phyloP scores from a whole-genome alignment of 2,888 invertebrate species.

The Hirtodrosophila alboralis region DNA sequence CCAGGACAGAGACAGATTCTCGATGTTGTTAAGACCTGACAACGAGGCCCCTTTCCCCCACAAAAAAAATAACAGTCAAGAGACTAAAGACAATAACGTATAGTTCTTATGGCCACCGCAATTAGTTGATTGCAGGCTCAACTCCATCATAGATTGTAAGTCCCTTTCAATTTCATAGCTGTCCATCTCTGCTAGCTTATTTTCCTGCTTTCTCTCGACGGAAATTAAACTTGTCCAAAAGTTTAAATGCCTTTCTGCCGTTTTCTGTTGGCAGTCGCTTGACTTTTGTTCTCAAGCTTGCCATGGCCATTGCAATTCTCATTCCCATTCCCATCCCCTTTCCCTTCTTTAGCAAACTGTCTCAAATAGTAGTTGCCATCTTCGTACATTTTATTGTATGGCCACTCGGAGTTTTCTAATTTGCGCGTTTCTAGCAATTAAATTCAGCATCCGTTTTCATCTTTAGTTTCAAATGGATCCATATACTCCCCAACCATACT shows the following conservation, averaged over 20 bases:
- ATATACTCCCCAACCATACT: background rate
- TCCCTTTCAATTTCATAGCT: slow-evolving; percentile 74
- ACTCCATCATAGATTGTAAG: slow-evolving; percentile 67
- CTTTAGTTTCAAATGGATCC: background rate
- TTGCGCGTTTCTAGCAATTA: slow-evolving; percentile 57
- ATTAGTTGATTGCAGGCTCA: slow-evolving; percentile 73
- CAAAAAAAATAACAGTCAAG: slow-evolving; percentile 1
- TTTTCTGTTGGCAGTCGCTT: slow-evolving; percentile 55
- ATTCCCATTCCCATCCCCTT: background rate
- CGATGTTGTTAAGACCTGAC: slow-evolving; percentile 22
- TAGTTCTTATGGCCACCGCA: slow-evolving; percentile 44
- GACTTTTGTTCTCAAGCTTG: slow-evolving; percentile 68
- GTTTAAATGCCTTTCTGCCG: slow-evolving; percentile 76
- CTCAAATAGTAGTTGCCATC: slow-evolving; percentile 45
- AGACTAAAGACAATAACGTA: slow-evolving; percentile 36
- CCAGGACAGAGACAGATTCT: slow-evolving; percentile 21
- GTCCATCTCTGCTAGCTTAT: slow-evolving; percentile 17
- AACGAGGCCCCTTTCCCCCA: background rate
- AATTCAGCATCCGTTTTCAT: slow-evolving; percentile 51
- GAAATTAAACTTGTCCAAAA: slow-evolving; percentile 78
- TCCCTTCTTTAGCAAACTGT: slow-evolving; percentile 1
- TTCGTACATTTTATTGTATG: slow-evolving; percentile 40
- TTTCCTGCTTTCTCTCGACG: slow-evolving; percentile 52
- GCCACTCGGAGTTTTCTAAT: slow-evolving; percentile 62
- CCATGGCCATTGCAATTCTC: background rate